phyloP scores from a whole-genome alignment of 2,888 invertebrate genomes.

The Himalopsyche japonica region DNA sequence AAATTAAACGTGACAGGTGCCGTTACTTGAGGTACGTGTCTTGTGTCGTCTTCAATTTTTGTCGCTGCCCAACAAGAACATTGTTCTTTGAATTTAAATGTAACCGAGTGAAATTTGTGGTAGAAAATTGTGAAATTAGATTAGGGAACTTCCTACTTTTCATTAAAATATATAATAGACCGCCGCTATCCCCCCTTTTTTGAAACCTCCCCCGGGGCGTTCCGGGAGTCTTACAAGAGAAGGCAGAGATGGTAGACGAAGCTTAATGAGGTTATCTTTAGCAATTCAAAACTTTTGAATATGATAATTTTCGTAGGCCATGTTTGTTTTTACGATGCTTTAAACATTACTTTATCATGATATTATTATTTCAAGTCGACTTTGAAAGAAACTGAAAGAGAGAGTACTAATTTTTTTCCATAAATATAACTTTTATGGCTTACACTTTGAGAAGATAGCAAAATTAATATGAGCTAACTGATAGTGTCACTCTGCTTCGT shows the following conservation, averaged over 20 bases:
- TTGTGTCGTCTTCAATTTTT: conserved; percentile 31
- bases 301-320: conserved; percentile 38
- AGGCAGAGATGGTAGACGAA: background rate
- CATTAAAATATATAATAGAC: conserved; percentile 40
- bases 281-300: conserved; percentile 40
- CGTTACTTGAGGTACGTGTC: background rate
- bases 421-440: too few species aligned
- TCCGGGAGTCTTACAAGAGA: conserved; percentile 7
- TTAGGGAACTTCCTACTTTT: conserved; percentile 41
- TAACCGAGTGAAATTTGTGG: conserved; percentile 37
- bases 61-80: conserved; percentile 26
- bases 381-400: background rate
- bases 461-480: too few species aligned
- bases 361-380: conserved; percentile 9
- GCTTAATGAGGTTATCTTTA: conserved; percentile 40
- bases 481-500: too few species aligned
- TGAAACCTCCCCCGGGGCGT: conserved; percentile 16
- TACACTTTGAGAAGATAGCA: too few species aligned
- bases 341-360: conserved; percentile 37
- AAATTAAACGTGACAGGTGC: conserved; percentile 33
- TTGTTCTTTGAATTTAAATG: conserved; percentile 39
- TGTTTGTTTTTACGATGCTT: conserved; percentile 39
- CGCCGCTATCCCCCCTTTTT: conserved; percentile 22
- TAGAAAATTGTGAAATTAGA: conserved; percentile 39
- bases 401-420: background rate